Percentiles rank a stretch among this genome's conserved stretches.
These are phyloP conservation scores for Aurelia sp. DNA, from an alignment of 30 jellyfish, hydroid and myxozoan species.

Conservation along the genomic window DNA sequence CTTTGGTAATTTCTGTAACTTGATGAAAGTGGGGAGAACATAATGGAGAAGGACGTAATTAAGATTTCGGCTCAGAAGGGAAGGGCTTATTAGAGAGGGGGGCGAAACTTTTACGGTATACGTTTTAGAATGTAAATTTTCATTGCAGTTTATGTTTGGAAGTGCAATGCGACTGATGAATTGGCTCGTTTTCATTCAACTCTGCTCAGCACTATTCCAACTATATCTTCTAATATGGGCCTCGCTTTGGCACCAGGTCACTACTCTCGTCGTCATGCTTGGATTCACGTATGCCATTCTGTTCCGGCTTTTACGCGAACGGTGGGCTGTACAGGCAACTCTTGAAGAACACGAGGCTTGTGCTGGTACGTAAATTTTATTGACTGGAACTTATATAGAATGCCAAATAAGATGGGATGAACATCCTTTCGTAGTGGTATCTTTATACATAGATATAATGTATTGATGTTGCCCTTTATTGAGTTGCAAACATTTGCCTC, in stretches of 20 bases:
- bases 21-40: too few relatives aligned
- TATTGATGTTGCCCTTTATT: constrained; percentile 26
- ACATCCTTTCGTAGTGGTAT: constrained; percentile 24
- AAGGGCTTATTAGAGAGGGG: too few relatives aligned
- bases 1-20: too few relatives aligned
- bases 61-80: too few relatives aligned
- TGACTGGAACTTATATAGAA: constrained; percentile 12
- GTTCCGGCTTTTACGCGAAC: constrained; percentile 92
- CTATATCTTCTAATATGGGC: constrained; percentile 70
- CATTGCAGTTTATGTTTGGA: constrained; percentile 81
- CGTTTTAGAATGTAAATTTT: not conserved
- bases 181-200: constrained; percentile 81
- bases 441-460: constrained; percentile 58
- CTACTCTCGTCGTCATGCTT: constrained; percentile 70
- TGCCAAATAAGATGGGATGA: not conserved
- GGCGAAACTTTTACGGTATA: too few relatives aligned
- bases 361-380: constrained; percentile 59
- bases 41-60: too few relatives aligned
- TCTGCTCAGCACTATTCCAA: constrained; percentile 64
- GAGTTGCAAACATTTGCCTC: not conserved
- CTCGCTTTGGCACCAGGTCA: constrained; percentile 81
- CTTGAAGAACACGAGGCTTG: constrained; percentile 94
- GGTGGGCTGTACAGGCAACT: constrained; percentile 97
- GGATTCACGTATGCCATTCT: constrained; percentile 69
- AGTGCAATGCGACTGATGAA: constrained; percentile 87